Evolutionary conservation across 2,888 invertebrate genomes (phyloP).

Genomic region (Mongoloraphidia duomilia): DNA sequence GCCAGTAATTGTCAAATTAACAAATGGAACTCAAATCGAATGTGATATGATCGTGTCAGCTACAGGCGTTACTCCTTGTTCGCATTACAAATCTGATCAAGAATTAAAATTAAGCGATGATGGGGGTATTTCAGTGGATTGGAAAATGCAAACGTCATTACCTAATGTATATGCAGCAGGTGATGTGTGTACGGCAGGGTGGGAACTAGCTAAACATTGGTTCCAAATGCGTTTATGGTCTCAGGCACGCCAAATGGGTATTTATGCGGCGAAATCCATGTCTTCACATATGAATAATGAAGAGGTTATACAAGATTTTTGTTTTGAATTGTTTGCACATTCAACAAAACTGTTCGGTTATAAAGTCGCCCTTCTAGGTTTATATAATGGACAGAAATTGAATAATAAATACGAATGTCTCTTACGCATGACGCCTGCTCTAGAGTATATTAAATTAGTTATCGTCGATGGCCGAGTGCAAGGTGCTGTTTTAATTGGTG

Average conservation of each 20-base stretch:
- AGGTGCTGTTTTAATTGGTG: conserved; percentile 91
- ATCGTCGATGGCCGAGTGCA: conserved; percentile 70
- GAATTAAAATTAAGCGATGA: conserved; percentile 43
- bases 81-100: conserved; percentile 39
- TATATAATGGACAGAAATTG: conserved; percentile 85
- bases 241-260: conserved; percentile 95
- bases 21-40: conserved; percentile 52
- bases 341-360: conserved; percentile 89
- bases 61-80: conserved; percentile 74
- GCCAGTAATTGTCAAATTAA: conserved; percentile 58
- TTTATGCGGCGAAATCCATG: conserved; percentile 87
- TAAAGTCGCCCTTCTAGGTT: conserved; percentile 82
- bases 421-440: conserved; percentile 64
- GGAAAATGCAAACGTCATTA: conserved; percentile 68
- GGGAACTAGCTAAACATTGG: conserved; percentile 70
- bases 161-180: conserved; percentile 84
- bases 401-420: conserved; percentile 69
- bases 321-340: conserved; percentile 95
- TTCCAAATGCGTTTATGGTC: conserved; percentile 95
- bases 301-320: conserved; percentile 73
- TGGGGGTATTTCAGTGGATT: conserved; percentile 76
- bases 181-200: conserved; percentile 77
- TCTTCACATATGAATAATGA: conserved; percentile 43
- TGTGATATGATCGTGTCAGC: conserved; percentile 93
- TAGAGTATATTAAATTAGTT: conserved; percentile 79